These are phyloP conservation scores for Typhlichthys eigenmanni DNA, from an alignment of 2,797 vertebrate genomes.

Conservation along the genomic window DNA sequence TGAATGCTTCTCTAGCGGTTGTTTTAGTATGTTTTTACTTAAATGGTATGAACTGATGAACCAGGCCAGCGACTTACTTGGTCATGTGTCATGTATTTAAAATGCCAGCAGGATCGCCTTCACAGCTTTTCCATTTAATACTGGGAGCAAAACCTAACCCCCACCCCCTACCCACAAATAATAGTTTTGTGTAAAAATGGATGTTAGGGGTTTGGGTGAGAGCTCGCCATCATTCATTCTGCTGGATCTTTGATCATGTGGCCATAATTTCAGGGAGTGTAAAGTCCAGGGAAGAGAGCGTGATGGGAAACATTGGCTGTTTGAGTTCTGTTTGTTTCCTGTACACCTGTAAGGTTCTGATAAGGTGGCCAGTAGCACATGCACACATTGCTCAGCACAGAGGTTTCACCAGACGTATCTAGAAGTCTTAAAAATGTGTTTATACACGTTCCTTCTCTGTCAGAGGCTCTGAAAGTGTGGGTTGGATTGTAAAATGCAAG, in stretches of 20 bases:
- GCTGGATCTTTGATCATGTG: slow-evolving; percentile 34
- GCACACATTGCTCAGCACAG: slow-evolving; percentile 3
- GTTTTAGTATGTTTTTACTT: no score
- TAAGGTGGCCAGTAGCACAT: slow-evolving; percentile 22
- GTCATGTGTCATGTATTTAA: no score
- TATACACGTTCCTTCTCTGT: no score
- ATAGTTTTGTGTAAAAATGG: slow-evolving; percentile 25
- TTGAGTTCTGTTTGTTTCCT: slow-evolving; percentile 3
- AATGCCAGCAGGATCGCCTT: no score
- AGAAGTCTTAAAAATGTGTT: no score
- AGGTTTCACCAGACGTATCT: slow-evolving; percentile 12
- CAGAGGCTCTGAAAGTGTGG: no score
- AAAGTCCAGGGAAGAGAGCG: slow-evolving; percentile 17
- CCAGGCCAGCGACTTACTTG: no score
- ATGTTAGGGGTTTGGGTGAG: slow-evolving; percentile 36
- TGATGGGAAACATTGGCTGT: slow-evolving; percentile 7
- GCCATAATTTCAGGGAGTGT: slow-evolving; percentile 35
- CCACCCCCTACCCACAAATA: not conserved
- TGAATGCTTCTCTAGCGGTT: no score
- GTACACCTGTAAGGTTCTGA: slow-evolving; percentile 13
- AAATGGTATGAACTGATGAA: no score
- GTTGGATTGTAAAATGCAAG: no score
- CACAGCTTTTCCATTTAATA: no score
- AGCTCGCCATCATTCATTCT: slow-evolving; percentile 38
- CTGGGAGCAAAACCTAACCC: slow-evolving; percentile 17